Conservation (phyloP, 2,797 vertebrate species). For the Pelobates cultripes region DNA sequence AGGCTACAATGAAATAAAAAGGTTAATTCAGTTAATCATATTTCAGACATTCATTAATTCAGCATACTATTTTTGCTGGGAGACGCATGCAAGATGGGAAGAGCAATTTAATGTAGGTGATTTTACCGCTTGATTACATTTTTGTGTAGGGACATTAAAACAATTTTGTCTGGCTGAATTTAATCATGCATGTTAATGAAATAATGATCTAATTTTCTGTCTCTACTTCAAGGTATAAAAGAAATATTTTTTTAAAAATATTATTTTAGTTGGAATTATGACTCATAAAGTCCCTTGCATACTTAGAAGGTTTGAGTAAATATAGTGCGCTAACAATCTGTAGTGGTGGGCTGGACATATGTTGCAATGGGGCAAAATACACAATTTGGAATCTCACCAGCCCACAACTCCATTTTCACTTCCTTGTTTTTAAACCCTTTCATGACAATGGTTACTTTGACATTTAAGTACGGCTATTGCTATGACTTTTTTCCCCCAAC, state of each 20-base stretch:
- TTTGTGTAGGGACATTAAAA: constrained; percentile 20
- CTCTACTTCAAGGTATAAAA: not conserved
- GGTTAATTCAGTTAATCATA: not conserved
- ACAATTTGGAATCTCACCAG: no score
- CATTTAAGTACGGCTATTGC: no score
- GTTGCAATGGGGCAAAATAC: no score
- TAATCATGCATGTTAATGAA: constrained; percentile 17
- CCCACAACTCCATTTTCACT: no score
- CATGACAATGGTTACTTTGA: no score
- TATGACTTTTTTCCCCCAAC: no score
- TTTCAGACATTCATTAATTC: constrained; percentile 14
- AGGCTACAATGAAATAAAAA: not conserved
- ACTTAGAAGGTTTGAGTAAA: not conserved
- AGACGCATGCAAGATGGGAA: not conserved
- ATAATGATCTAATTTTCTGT: constrained; percentile 12
- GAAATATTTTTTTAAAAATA: not conserved
- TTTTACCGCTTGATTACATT: constrained; percentile 12
- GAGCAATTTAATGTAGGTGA: constrained; percentile 5
- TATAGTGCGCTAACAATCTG: not conserved
- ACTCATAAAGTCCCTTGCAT: not conserved
- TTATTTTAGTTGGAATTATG: not conserved
- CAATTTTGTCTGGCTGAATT: constrained; percentile 16
- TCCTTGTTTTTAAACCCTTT: no score
- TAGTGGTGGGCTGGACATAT: not conserved
- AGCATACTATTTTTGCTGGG: not conserved